Conservation (phyloP, 1,140 invertebrate genomes). For the Sesamia nonagrioides region DNA sequence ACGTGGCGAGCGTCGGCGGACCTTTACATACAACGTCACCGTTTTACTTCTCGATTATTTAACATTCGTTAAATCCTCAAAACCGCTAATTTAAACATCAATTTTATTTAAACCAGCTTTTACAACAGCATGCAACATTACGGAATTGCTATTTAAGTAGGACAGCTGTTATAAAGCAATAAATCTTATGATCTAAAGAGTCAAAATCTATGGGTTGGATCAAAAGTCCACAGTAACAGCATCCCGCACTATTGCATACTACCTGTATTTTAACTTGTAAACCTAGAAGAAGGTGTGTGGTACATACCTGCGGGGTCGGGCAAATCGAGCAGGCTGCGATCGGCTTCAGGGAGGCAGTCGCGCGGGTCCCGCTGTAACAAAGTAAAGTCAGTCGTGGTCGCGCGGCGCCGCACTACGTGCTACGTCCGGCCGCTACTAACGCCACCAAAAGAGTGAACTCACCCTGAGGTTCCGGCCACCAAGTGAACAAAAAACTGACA, state of each 20-base stretch:
- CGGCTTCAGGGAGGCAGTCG: conserved; percentile 78
- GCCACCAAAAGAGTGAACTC: background rate
- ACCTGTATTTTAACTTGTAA: background rate
- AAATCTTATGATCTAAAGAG: too few relatives aligned
- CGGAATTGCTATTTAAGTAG: background rate
- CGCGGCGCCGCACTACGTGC: conserved; percentile 29
- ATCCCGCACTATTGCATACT: background rate
- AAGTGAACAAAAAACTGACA: background rate
- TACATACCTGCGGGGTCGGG: conserved; percentile 75
- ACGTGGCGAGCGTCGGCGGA: conserved; percentile 80
- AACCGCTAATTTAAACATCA: background rate
- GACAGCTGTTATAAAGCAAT: too few relatives aligned
- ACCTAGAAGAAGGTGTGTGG: background rate
- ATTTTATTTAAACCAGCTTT: background rate
- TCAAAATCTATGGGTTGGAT: background rate
- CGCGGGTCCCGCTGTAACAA: conserved; percentile 70
- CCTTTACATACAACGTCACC: conserved; percentile 67
- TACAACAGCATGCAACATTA: background rate
- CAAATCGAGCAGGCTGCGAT: conserved; percentile 75
- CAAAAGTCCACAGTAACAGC: background rate
- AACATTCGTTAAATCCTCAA: background rate
- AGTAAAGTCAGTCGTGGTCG: background rate
- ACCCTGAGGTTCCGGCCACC: background rate
- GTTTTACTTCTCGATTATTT: conserved; percentile 14
- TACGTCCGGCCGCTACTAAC: conserved; percentile 15